Evolutionary conservation across 2,797 vertebrate species (phyloP), one percentile per base, ranked within the genome.

Genomic region (Numenius phaeopus): DNA sequence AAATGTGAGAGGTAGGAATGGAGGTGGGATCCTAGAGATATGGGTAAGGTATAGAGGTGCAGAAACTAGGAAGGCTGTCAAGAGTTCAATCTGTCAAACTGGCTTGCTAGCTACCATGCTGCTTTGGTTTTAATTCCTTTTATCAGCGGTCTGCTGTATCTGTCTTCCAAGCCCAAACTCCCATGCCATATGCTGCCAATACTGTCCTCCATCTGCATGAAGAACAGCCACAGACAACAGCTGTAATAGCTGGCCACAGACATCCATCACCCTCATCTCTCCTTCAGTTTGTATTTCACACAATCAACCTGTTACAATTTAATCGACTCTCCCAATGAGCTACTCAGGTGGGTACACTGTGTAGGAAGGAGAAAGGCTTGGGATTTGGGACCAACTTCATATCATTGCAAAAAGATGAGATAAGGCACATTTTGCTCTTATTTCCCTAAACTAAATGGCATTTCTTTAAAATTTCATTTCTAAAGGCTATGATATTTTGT

Each of bases 221-320:
- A 87, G 47, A 89, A 95, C 61, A 91, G 70, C 40, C 52, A 46
- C 54, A 66, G 59, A 34, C 29, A 91, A 37, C 42, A 83, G 57
- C 61, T 2, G 0, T 75, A 75, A 76, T 76, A 87, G 29, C n/a
- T 96, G 81, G 77, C 67, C 29, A 39, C 55, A 95, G 88, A 73
- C 64, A 97, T 97, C 87, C 89, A 97, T 98, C 97, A 95, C 64
- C 72, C 70, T 95, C 96, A 85, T 84, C 95, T 96, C 71, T 76
- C 49, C 94, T 84, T 97, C 76, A 95, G 55, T 94, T 94, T 89
- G 39, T 90, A 87, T 97, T 98, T 97, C 93, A 92, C 72, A 64
- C 78, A 82, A 89, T 97, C 96, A 90, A 95, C 97, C 94, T 97
- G 90, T 97, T 97, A 70, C 14, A 49, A 39, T 50, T 71, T 90